Evolutionary conservation across 2,113 vertebrate genomes (phyloP).

Genomic region (Tragelaphus imberbis): DNA sequence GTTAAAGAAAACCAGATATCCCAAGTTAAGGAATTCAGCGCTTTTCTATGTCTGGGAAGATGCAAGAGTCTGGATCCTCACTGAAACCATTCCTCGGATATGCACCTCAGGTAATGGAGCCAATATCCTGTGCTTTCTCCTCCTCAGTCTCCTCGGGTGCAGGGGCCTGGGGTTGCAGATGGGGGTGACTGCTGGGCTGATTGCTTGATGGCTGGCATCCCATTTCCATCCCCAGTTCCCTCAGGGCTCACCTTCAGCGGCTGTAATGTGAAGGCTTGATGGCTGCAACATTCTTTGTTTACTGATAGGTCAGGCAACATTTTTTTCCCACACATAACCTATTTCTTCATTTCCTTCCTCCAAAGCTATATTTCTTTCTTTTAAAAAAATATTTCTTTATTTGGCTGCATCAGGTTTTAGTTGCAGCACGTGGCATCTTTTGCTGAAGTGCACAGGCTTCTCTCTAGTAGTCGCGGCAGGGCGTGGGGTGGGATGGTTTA

Average conservation of each 20-base stretch:
- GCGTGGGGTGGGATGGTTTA: not conserved
- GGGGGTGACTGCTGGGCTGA: not conserved
- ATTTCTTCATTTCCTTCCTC: not conserved
- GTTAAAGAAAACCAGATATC: not conserved
- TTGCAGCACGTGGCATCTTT: not conserved
- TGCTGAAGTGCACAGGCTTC: not conserved
- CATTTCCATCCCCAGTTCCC: not conserved
- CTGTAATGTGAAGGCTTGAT: not conserved
- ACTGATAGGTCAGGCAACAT: not conserved
- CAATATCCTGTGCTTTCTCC: not conserved
- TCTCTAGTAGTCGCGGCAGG: not conserved
- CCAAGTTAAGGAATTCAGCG: not conserved
- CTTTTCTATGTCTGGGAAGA: not conserved
- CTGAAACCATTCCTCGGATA: not conserved
- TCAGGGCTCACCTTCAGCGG: not conserved
- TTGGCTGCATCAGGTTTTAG: not conserved
- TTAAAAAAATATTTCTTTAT: not conserved
- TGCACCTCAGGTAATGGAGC: not conserved
- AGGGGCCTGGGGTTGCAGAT: not conserved
- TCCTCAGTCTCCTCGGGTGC: not conserved
- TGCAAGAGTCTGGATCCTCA: not conserved
- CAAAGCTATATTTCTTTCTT: not conserved
- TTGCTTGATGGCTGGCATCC: not conserved
- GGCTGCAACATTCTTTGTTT: not conserved
- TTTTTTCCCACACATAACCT: not conserved